These are phyloP conservation scores for Hirundo rustica DNA, from an alignment of 2,797 vertebrate species.

Conservation along the genomic window DNA sequence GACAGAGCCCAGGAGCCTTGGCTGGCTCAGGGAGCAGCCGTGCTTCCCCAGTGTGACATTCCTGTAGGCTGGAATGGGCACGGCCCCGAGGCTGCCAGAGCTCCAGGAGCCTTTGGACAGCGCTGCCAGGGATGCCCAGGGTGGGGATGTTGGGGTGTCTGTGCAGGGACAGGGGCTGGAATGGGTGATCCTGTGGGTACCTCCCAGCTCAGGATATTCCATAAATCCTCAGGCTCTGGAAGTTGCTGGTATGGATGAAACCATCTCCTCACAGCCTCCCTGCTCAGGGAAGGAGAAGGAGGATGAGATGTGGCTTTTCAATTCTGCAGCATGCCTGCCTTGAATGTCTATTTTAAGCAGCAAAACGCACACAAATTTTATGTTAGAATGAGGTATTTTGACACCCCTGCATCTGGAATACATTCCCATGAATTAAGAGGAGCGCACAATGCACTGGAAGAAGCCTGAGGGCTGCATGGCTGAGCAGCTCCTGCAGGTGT, in stretches of 20 bases:
- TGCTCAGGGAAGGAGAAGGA: neutral
- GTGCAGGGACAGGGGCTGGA: rapidly evolving
- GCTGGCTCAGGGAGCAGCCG: neutral
- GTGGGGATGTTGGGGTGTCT: neutral
- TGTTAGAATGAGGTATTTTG: neutral
- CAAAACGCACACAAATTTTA: neutral
- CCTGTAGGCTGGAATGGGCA: neutral
- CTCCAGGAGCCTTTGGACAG: neutral
- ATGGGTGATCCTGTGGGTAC: rapidly evolving
- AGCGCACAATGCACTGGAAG: neutral
- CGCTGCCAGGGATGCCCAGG: neutral
- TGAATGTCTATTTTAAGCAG: neutral
- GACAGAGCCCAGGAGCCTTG: neutral
- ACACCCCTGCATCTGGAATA: neutral
- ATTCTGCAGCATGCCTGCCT: neutral
- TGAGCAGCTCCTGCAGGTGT: neutral
- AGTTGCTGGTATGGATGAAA: neutral
- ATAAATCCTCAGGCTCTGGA: neutral
- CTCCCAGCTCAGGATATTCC: neutral
- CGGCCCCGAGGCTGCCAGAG: neutral
- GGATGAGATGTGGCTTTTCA: neutral
- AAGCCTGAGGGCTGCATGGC: rapidly evolving
- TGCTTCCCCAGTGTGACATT: neutral
- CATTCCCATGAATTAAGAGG: neutral
- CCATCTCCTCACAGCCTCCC: neutral